Conservation (phyloP, 2,797 vertebrate species). For the Chelonia mydas region DNA sequence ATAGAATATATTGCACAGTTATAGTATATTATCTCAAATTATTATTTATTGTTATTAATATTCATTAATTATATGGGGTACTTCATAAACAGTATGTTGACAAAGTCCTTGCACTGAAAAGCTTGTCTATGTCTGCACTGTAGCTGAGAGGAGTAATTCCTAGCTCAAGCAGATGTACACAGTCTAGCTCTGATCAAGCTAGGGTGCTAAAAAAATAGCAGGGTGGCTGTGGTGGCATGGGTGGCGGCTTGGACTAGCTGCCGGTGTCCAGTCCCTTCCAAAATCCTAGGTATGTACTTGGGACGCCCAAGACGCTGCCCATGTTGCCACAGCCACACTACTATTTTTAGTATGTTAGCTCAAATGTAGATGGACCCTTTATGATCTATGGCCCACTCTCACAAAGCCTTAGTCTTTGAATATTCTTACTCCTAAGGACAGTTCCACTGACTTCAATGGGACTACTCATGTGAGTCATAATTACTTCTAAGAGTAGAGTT, state of each 20-base stretch:
- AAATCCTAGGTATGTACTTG: background rate
- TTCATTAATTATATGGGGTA: background rate
- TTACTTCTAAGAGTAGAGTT: conserved; percentile 41
- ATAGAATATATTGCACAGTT: background rate
- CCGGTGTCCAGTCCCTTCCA: background rate
- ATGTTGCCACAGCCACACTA: background rate
- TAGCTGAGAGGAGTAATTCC: background rate
- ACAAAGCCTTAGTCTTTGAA: background rate
- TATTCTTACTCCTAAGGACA: background rate
- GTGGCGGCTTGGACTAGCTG: background rate
- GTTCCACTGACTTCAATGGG: conserved; percentile 2
- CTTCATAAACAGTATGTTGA: background rate
- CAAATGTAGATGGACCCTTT: background rate
- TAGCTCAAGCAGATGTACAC: background rate
- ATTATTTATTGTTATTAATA: conserved; percentile 25
- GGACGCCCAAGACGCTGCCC: background rate
- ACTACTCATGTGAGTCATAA: conserved; percentile 56
- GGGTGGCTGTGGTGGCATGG: background rate
- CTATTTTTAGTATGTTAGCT: background rate
- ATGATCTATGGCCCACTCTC: background rate
- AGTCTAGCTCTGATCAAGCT: background rate
- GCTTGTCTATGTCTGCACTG: background rate
- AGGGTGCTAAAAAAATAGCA: background rate
- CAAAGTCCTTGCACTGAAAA: conserved; percentile 3
- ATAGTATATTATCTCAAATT: background rate